Base-by-base conservation (phyloP, 2,797 vertebrate genomes). In the Phyllotis vaccarum region DNA sequence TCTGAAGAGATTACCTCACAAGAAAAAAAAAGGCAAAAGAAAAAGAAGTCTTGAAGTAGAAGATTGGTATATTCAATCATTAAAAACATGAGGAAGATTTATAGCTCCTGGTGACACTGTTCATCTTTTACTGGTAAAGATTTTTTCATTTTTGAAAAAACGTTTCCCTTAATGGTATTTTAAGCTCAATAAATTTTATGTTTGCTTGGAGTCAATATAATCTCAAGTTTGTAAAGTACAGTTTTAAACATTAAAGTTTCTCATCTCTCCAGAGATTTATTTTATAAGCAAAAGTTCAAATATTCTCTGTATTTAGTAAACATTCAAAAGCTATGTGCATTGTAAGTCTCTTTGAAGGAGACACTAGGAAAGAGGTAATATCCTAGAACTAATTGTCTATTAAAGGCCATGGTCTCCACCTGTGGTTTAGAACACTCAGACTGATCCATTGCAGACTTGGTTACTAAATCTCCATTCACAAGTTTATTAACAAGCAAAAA, bases 321-420 rank as follows among this genome's bases (percentile, higher is more conserved):
- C 64, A 60, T 52, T 70, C n/a, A 0, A 94, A 64, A 95, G 27
- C 3, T 78, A 29, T 0, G 43, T 76, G 6, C 40, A 12, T 96
- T 88, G 9, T 95, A 75, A 76, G 72, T 86, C 17, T 93, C 86
- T 96, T 72, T 89, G 54, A 92, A 93, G n/a, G 19, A 94, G 46
- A 72, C 37, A 74, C 6, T 34, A 2, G 87, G 10, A 3, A 68
- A 86, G n/a, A 70, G 7, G 6, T 72, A 40, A 37, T 70, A 43
- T 78, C 10, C 43, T 62, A 70, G 4, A 10, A 66, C 2, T 79
- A 17, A 86, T 75, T 43, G 40, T 75, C 5, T 89, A 12, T 22
- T 79, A 80, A 27, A 2, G 68, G 78, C 81, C 81, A 6, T 40
- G 34, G 22, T 16, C 72, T 70, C 34, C 2, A 2, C 5, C 56